Percentiles rank a stretch among this genome's conserved stretches.
phyloP scores from a whole-genome alignment of 1,140 invertebrate genomes.

The Neomicropteryx cornuta region DNA sequence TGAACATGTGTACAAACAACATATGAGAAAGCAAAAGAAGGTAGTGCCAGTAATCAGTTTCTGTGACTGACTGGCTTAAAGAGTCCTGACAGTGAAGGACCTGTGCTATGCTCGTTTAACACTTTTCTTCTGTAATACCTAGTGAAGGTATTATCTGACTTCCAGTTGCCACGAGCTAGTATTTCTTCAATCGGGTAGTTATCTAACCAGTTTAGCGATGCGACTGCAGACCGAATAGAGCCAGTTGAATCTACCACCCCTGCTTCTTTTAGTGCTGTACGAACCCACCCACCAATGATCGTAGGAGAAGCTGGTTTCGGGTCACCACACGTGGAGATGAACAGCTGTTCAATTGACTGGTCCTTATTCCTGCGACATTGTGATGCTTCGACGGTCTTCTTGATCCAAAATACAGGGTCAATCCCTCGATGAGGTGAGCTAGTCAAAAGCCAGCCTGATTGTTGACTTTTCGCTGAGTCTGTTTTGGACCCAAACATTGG shows the following conservation, averaged over 20 bases:
- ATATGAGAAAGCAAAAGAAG: too few species aligned
- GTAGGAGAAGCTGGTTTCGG: conserved; percentile 17
- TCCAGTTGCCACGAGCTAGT: conserved; percentile 15
- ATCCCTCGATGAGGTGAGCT: conserved; percentile 11
- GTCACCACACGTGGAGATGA: conserved; percentile 14
- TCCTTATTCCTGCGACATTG: neutral
- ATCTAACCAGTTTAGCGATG: conserved; percentile 17
- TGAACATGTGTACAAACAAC: too few species aligned
- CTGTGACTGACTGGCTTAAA: too few species aligned
- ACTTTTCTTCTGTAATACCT: too few species aligned
- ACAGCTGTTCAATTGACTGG: conserved; percentile 12
- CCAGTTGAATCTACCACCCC: conserved; percentile 19
- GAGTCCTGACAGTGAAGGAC: too few species aligned
- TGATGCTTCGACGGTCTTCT: conserved; percentile 1
- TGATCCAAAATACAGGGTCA: conserved; percentile 14
- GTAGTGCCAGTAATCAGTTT: too few species aligned
- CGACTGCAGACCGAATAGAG: conserved; percentile 18
- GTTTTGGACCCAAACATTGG: conserved; percentile 25
- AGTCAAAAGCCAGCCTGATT: conserved; percentile 21
- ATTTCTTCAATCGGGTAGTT: conserved; percentile 18
- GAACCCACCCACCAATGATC: conserved; percentile 23
- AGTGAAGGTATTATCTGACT: conserved; percentile 12
- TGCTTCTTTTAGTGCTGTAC: conserved; percentile 13
- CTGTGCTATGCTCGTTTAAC: too few species aligned
- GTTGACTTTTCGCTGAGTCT: conserved; percentile 15